A percentile compares a stretch with the other conserved stretches of the same genome.
Conservation (phyloP, 2,113 vertebrate species). For the Pachycephala philippinensis region DNA sequence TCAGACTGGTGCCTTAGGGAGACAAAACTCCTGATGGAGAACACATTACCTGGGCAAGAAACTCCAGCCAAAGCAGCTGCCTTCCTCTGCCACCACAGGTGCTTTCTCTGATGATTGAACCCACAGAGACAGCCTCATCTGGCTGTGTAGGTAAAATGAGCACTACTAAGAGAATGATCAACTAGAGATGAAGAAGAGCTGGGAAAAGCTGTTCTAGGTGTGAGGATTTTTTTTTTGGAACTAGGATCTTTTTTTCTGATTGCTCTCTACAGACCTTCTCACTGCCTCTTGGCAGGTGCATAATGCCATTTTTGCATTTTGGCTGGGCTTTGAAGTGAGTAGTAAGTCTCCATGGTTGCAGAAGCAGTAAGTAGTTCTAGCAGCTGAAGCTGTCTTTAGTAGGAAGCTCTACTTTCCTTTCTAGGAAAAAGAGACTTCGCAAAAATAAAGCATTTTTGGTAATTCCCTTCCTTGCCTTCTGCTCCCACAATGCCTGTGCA, state of each 20-base stretch:
- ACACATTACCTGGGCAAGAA: neutral
- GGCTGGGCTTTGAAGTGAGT: conserved; percentile 16
- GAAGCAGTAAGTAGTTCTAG: neutral
- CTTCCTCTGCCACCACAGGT: neutral
- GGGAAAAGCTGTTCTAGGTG: neutral
- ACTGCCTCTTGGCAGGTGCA: neutral
- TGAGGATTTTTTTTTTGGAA: neutral
- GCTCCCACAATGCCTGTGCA: neutral
- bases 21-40: neutral
- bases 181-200: neutral
- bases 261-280: neutral
- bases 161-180: neutral
- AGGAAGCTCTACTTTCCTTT: conserved; percentile 43
- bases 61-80: neutral
- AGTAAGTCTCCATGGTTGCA: conserved; percentile 49
- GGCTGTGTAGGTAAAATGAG: neutral
- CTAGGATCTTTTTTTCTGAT: neutral
- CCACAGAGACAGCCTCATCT: neutral
- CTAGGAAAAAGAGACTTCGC: conserved; percentile 38
- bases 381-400: conserved; percentile 23
- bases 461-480: conserved; percentile 26
- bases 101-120: neutral
- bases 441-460: conserved; percentile 26
- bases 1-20: neutral
- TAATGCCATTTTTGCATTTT: conserved; percentile 4